Evolutionary conservation across 2,113 vertebrate species (phyloP), one percentile per base, ranked within the genome.

Genomic region (Mirounga angustirostris): DNA sequence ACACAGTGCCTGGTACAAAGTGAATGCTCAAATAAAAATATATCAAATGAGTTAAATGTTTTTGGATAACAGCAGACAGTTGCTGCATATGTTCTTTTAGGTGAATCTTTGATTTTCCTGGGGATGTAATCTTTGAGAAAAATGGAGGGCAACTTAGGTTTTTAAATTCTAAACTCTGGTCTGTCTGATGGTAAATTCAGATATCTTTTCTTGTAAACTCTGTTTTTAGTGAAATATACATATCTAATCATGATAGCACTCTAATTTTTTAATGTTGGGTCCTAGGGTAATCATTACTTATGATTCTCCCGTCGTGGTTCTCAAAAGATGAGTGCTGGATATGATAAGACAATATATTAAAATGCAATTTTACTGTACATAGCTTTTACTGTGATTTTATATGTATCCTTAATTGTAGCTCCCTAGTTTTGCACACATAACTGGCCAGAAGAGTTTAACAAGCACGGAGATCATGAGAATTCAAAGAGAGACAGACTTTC

Each of bases 401-500:
- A 9, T 97, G 43, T 96, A 30, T 93, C 86, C 52, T 98, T 82
- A 90, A 40, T 98, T 98, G 97, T 89, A 99, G 99, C 98, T 98
- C 26, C 85, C 94, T 86, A 88, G 81, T 30, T 97, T 98, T 94
- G 96, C 78, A 69, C 97, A 98, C 14, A 84, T 97, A 80, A 97
- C 97, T 54, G 94, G 96, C 56, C 95, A 15, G 78, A 99, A 98
- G 94, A 99, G 96, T 89, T 96, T 99, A 95, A 98, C 98, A 95
- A 98, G 97, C 97, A 98, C 98, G 0, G 98, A 99, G 83, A 87
- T 97, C 56, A 97, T 99, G 96, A 98, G 99, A 80, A 98, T 99
- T 95, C 99, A 98, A 36, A 98, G 96, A 69, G 96, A 99, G 82
- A 99, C 98, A 2, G 97, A 99, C 98, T 99, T 99, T 93, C 98